Evolutionary conservation across 1,140 invertebrate species (phyloP), one percentile per base, ranked within the genome.

Genomic region (Babylonia areolata): DNA sequence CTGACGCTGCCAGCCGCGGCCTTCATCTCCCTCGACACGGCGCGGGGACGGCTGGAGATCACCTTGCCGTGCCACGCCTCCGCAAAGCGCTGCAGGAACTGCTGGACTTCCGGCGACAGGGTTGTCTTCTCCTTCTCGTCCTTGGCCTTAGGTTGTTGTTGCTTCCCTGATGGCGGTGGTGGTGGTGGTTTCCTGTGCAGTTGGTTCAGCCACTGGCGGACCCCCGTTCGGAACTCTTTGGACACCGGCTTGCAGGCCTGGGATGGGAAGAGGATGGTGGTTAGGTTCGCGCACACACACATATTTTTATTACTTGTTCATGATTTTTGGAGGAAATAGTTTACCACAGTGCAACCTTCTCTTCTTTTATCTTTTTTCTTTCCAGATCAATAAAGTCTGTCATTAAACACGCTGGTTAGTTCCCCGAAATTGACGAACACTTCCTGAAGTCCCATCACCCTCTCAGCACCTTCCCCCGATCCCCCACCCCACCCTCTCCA

Each of bases 21-120:
- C 75, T 77, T 77, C 75, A 77, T 40, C 37, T 58, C 81, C 23
- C 15, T n/a, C 33, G 81, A 82, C 23, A 69, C 81, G 33, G 33
- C 81, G 28, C 54, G 15, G 1, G 81, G 81, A 17, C 33, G 54
- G 17, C 17, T 69, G 9, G 31, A 33, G 31, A 20, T 39, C 33
- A 82, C 12, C 58, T 69, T 82, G 6, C 31, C 33, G 51, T 82
- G 81, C 81, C 81, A 82, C 33, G 64, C 81, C 9, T 58, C 81
- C 35, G 28, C 23, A 11, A 82, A 64, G n/a, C 54, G 31, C 17
- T 69, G 54, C 35, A 82, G 33, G n/a, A 82, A 82, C 54, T 82
- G n/a, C 23, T n/a, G 51, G 11, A 69, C 54, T 37, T 82, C 54
- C 15, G 46, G 81, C 12, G 54, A 39, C 2, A 51, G 54, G 39